A percentile compares a stretch with the other conserved stretches of the same genome.
phyloP scores from a whole-genome alignment of 23 tunicate genomes.

The Ciona savignyi region DNA sequence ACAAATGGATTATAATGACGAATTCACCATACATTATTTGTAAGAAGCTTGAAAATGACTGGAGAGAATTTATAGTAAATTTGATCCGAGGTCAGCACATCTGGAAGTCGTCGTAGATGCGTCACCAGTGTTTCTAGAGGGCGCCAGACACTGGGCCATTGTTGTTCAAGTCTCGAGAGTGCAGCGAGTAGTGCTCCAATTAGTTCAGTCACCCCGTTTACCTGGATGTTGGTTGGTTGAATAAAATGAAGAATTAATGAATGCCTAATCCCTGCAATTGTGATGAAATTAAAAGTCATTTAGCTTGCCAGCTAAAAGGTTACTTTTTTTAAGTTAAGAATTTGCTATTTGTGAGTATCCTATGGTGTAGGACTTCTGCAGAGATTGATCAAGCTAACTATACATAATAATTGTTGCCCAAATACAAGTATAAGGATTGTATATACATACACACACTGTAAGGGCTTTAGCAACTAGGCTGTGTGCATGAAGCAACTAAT shows the following conservation, averaged over 20 bases:
- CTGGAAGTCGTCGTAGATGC: constrained; percentile 66
- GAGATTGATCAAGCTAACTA: too few species aligned
- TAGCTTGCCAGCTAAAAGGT: not conserved
- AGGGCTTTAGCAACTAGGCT: too few species aligned
- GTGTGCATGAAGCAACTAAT: too few species aligned
- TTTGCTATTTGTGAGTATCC: not conserved
- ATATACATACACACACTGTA: too few species aligned
- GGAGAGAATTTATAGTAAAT: constrained; percentile 74
- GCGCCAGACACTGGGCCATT: constrained; percentile 66
- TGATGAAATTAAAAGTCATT: not conserved
- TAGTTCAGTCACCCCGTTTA: constrained; percentile 39
- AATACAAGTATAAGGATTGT: too few species aligned
- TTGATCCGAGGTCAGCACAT: constrained; percentile 66
- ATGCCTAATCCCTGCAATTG: not conserved
- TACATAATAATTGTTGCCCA: too few species aligned
- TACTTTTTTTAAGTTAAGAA: not conserved
- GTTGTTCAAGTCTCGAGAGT: constrained; percentile 43
- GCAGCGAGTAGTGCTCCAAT: constrained; percentile 39
- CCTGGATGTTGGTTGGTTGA: constrained; percentile 11
- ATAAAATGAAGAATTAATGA: not conserved
- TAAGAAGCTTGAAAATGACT: constrained; percentile 59
- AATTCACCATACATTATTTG: constrained; percentile 52
- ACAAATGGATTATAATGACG: not conserved
- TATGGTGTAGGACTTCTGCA: too few species aligned
- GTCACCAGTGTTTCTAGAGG: constrained; percentile 51